A percentile compares a stretch with the other conserved stretches of the same genome.
Evolutionary conservation across 2,888 invertebrate species (phyloP).

Genomic region (Apodemia zela): DNA sequence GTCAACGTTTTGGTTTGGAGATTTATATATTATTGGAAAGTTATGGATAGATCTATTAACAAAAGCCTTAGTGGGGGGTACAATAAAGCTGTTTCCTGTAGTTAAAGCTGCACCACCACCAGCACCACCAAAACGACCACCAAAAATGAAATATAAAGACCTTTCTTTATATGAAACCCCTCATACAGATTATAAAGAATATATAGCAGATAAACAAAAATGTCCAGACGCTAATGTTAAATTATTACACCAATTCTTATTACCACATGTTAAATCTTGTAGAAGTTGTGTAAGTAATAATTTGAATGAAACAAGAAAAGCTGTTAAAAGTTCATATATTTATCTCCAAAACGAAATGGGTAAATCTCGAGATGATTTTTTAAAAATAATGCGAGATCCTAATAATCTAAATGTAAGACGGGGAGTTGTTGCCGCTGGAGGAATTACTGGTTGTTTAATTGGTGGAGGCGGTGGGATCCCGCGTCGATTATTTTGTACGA

Average conservation of each 20-base stretch:
- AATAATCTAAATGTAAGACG: conserved; percentile 41
- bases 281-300: conserved; percentile 32
- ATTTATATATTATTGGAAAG: conserved; percentile 32
- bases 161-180: conserved; percentile 53
- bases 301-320: conserved; percentile 29
- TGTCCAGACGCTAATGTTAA: conserved; percentile 45
- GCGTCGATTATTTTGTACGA: conserved; percentile 38
- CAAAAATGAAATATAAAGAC: conserved; percentile 56
- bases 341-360: conserved; percentile 26
- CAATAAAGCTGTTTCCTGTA: conserved; percentile 40
- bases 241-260: conserved; percentile 42
- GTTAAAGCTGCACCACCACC: conserved; percentile 41
- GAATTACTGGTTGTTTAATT: conserved; percentile 38
- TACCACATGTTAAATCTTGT: conserved; percentile 43
- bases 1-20: conserved; percentile 37
- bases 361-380: conserved; percentile 36
- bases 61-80: conserved; percentile 24
- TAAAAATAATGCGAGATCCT: conserved; percentile 43
- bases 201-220: conserved; percentile 36
- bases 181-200: conserved; percentile 52
- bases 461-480: conserved; percentile 37
- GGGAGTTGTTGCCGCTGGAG: conserved; percentile 39
- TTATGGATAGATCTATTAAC: conserved; percentile 13
- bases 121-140: conserved; percentile 44
- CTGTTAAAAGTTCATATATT: conserved; percentile 26